Evolutionary conservation across 2,888 invertebrate genomes (phyloP), one percentile per base, ranked within the genome.

Genomic region (Chalcis sispes): DNA sequence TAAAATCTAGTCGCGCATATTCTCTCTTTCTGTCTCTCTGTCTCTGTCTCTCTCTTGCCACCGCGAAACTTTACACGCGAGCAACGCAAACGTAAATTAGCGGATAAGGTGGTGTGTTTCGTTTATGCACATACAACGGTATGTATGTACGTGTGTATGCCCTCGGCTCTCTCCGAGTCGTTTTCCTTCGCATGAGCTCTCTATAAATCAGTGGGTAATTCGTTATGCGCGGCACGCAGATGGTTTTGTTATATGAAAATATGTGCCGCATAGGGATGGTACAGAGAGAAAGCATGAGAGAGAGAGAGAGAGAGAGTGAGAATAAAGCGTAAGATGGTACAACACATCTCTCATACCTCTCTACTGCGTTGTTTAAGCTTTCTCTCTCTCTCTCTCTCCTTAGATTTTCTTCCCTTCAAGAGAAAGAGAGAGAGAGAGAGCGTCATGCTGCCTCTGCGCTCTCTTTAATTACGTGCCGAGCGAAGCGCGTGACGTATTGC

Each of bases 161-260:
- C 32, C 27, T 46, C 64, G n/a, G 32, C 46, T 23, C 29, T 46
- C 29, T 46, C n/a, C 61, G 36, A 42, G 61, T 65, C 77, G 66
- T 61, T 74, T 70, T 77, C n/a, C 71, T 78, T 75, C 72, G 77
- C 77, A 78, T 75, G 77, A 75, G 80, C 81, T 82, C 82, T 82
- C 88, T 86, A 89, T 89, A 89, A 89, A 89, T 89, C 89, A 89
- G 87, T 84, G 83, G 82, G 87, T 87, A 88, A 88, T 89, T 89
- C 88, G 88, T 89, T 88, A 88, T 86, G 88, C 88, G 85, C 87
- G 84, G 88, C 88, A 87, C 89, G 88, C 89, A 89, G 89, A 89
- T 89, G 89, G 87, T 89, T 89, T 89, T 88, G 89, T 89, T 89
- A 89, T 88, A 89, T 89, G 88, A 89, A 89, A 89, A 89, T 89